phyloP scores from a whole-genome alignment of 2,888 invertebrate species.

The Lithophane socia region DNA sequence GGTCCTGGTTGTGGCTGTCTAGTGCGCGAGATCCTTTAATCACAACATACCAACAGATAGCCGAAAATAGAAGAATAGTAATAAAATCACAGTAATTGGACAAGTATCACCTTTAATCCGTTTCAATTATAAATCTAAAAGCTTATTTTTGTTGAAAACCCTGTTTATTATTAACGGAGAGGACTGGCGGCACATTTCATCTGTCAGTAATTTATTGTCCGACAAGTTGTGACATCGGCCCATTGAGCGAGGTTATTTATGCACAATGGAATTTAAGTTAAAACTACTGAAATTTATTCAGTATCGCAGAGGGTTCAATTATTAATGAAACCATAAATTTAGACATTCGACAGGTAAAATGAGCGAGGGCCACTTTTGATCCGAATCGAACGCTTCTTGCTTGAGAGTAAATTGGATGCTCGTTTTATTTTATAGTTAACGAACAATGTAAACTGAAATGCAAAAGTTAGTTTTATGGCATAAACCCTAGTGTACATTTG shows the following conservation, averaged over 20 bases:
- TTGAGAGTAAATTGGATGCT: conserved; percentile 22
- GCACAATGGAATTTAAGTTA: conserved; percentile 69
- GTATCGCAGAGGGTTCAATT: conserved; percentile 58
- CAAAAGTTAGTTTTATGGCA: conserved; percentile 12
- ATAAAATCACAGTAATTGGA: conserved; percentile 55
- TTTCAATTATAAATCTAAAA: conserved; percentile 61
- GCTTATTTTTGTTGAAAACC: conserved; percentile 59
- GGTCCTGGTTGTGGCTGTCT: no score
- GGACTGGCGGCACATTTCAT: conserved; percentile 74
- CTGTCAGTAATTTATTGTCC: conserved; percentile 78
- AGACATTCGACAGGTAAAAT: conserved; percentile 54
- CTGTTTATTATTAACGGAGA: conserved; percentile 69
- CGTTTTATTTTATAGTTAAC: conserved; percentile 30
- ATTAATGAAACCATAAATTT: conserved; percentile 67
- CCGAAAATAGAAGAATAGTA: conserved; percentile 18
- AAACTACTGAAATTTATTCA: conserved; percentile 66
- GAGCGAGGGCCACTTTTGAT: conserved; percentile 30
- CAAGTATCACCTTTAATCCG: conserved; percentile 55
- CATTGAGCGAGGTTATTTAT: conserved; percentile 77
- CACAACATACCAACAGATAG: conserved; percentile 1
- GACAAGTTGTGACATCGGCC: conserved; percentile 77
- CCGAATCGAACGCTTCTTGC: conserved; percentile 24
- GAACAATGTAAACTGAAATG: conserved; percentile 6
- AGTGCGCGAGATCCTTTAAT: background rate
- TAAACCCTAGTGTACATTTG: background rate